phyloP scores from a whole-genome alignment of 2,888 invertebrate species.

The Apeira syringaria region DNA sequence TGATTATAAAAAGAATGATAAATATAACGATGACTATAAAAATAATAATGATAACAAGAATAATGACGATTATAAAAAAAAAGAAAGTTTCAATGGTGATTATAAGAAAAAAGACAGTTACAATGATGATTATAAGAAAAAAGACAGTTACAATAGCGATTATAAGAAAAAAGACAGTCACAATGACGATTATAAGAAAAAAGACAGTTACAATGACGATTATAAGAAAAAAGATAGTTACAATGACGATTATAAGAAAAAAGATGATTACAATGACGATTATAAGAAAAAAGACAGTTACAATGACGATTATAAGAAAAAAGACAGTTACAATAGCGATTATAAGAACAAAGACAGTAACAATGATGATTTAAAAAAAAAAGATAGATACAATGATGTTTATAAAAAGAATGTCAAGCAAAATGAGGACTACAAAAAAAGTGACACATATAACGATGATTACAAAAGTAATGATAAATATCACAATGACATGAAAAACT shows the following conservation, averaged over 20 bases:
- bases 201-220: not conserved
- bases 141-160: not conserved
- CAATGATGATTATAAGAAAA: constrained; percentile 1
- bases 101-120: not conserved
- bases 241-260: not conserved
- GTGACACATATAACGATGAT: constrained; percentile 1
- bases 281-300: not conserved
- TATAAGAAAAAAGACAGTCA: constrained; percentile 2
- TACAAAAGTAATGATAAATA: constrained; percentile 3
- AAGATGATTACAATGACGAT: not conserved
- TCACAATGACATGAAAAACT: not conserved
- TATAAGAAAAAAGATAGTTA: not conserved
- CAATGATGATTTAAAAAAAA: not conserved
- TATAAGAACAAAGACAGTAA: not conserved
- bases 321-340: not conserved
- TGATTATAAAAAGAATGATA: not conserved
- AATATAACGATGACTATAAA: not conserved
- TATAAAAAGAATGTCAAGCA: constrained; percentile 1
- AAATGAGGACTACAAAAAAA: constrained; percentile 2
- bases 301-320: not conserved
- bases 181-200: not conserved
- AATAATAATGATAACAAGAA: not conserved
- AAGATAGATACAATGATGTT: not conserved
- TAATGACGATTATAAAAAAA: not conserved
- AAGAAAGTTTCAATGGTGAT: not conserved